phyloP scores from a whole-genome alignment of 1,140 invertebrate species.

The Radopholus similis region DNA sequence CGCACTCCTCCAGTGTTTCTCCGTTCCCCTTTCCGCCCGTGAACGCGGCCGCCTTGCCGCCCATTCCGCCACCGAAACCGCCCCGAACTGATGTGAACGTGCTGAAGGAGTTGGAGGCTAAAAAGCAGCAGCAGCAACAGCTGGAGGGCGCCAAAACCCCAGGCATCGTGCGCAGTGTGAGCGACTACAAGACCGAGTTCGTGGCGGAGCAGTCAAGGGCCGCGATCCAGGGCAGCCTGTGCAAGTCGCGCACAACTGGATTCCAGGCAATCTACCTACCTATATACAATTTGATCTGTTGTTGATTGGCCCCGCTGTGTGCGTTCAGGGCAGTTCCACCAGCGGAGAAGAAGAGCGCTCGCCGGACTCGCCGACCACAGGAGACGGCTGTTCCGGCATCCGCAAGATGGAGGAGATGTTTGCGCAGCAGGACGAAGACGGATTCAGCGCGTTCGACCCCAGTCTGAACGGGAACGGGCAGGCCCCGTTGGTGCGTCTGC shows the following conservation, averaged over 20 bases:
- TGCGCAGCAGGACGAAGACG: slow-evolving; percentile 19
- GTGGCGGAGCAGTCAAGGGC: slow-evolving; percentile 26
- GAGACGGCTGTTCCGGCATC: slow-evolving; percentile 11
- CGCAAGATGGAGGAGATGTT: slow-evolving; percentile 35
- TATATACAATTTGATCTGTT: too few species aligned
- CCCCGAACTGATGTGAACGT: slow-evolving; percentile 46
- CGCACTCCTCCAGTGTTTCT: too few species aligned
- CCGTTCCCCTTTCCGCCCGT: too few species aligned
- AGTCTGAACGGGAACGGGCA: slow-evolving; percentile 2
- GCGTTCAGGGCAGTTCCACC: neutral
- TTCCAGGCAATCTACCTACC: too few species aligned
- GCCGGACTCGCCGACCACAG: slow-evolving; percentile 3
- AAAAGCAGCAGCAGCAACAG: slow-evolving; percentile 12
- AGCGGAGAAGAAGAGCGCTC: neutral
- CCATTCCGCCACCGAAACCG: slow-evolving; percentile 52
- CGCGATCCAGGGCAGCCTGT: slow-evolving; percentile 31
- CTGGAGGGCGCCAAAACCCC: slow-evolving; percentile 9
- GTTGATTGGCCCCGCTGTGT: neutral
- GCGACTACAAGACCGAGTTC: slow-evolving; percentile 54
- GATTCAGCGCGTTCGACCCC: slow-evolving; percentile 22
- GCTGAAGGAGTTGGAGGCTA: slow-evolving; percentile 28
- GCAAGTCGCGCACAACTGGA: slow-evolving; percentile 38
- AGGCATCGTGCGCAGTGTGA: slow-evolving; percentile 53
- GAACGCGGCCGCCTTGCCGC: neutral
- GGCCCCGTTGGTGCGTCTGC: slow-evolving; percentile 50